Evolutionary conservation across 2,113 vertebrate genomes (phyloP).

Genomic region (Piprites chloris): DNA sequence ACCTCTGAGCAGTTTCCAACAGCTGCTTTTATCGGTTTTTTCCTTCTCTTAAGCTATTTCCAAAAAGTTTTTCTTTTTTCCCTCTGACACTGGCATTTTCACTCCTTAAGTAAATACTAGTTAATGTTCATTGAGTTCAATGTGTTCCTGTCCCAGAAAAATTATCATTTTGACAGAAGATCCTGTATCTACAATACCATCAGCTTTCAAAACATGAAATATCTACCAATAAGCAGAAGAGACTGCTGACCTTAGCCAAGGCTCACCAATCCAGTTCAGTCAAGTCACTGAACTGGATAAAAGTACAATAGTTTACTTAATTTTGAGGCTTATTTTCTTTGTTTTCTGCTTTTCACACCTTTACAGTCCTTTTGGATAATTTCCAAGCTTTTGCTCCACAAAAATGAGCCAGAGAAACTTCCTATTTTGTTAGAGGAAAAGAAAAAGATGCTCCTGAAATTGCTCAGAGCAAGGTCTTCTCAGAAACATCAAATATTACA

Average conservation of each 20-base stretch:
- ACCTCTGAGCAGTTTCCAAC: constrained; percentile 48
- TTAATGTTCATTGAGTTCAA: background rate
- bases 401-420: background rate
- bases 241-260: background rate
- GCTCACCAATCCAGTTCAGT: background rate
- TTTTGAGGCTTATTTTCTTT: background rate
- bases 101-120: background rate
- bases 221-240: background rate
- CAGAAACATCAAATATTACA: background rate
- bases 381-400: background rate
- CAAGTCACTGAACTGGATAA: background rate
- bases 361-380: background rate
- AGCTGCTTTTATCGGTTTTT: constrained; percentile 16
- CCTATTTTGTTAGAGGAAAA: background rate
- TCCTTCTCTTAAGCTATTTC: background rate
- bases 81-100: background rate
- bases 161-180: background rate
- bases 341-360: background rate
- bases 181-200: background rate
- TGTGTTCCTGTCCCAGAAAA: background rate
- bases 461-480: background rate
- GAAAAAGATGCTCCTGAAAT: background rate
- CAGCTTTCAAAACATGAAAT: background rate
- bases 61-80: background rate
- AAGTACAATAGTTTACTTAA: background rate